Conservation (phyloP, 2,113 vertebrate species). For the Ranitomeya imitator region DNA sequence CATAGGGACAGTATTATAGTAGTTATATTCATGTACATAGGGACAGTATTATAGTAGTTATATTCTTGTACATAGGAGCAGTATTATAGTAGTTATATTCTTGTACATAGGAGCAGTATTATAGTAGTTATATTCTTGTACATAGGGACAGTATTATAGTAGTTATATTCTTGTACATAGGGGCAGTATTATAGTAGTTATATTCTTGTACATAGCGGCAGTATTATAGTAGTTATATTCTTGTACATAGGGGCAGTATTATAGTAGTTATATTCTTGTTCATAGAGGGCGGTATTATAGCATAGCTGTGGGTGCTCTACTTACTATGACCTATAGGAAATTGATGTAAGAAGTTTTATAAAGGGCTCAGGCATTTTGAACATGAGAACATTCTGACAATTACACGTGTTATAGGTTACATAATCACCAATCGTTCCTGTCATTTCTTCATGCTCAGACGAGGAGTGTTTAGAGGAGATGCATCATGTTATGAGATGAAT, state of each 20-base stretch:
- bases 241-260: background rate
- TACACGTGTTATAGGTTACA: background rate
- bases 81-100: slow-evolving; percentile 17
- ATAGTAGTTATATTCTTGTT: slow-evolving; percentile 2
- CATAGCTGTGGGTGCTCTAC: background rate
- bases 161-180: slow-evolving; percentile 11
- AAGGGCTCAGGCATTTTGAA: background rate
- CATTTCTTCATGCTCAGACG: background rate
- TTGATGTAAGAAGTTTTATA: background rate
- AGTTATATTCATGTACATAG: slow-evolving; percentile 5
- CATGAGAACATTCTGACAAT: background rate
- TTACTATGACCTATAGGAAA: background rate
- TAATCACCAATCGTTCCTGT: background rate
- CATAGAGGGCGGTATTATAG: background rate
- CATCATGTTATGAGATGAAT: slow-evolving; percentile 3
- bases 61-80: background rate
- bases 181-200: background rate
- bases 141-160: background rate
- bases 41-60: background rate
- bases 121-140: background rate
- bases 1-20: background rate
- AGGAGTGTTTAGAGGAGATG: background rate
- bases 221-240: slow-evolving; percentile 20
- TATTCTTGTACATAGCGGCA: background rate
- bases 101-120: background rate